These are phyloP conservation scores for Hypercompe scribonia DNA, from an alignment of 2,888 invertebrate species.

Conservation along the genomic window DNA sequence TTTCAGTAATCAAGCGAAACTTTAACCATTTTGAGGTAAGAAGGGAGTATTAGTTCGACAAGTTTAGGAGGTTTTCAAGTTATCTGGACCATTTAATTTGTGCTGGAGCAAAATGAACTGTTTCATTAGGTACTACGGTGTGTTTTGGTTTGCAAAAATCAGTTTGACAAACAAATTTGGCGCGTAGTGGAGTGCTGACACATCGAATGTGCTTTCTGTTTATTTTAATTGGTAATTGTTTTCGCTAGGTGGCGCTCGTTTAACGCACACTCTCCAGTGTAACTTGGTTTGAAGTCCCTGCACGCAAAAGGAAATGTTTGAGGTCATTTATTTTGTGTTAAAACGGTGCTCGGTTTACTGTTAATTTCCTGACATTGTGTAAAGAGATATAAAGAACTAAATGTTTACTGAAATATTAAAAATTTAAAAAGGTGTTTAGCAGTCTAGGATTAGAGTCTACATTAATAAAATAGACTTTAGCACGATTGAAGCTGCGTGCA, in stretches of 20 bases:
- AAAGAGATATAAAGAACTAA: neutral
- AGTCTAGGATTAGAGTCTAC: too few relatives aligned
- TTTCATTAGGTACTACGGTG: conserved; percentile 38
- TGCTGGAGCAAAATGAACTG: conserved; percentile 45
- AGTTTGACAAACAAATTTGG: conserved; percentile 61
- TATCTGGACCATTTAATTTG: conserved; percentile 64
- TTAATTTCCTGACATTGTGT: conserved; percentile 2
- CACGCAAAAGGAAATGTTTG: conserved; percentile 25
- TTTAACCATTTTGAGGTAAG: conserved; percentile 80
- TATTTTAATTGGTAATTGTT: conserved; percentile 63
- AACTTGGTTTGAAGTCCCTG: conserved; percentile 31
- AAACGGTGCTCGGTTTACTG: conserved; percentile 14
- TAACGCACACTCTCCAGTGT: conserved; percentile 38
- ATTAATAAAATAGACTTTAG: too few relatives aligned
- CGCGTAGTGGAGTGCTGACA: conserved; percentile 60
- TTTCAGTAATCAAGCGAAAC: conserved; percentile 60
- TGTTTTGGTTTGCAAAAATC: conserved; percentile 37
- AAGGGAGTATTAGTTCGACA: conserved; percentile 82
- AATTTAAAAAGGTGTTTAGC: too few relatives aligned
- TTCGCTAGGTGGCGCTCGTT: conserved; percentile 36
- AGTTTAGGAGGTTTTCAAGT: conserved; percentile 77
- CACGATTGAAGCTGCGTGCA: too few relatives aligned
- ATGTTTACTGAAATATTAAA: too few relatives aligned
- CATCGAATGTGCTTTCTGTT: conserved; percentile 58
- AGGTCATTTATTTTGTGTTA: conserved; percentile 31